phyloP scores from a whole-genome alignment of 2,113 vertebrate genomes.

The Xenus cinereus region DNA sequence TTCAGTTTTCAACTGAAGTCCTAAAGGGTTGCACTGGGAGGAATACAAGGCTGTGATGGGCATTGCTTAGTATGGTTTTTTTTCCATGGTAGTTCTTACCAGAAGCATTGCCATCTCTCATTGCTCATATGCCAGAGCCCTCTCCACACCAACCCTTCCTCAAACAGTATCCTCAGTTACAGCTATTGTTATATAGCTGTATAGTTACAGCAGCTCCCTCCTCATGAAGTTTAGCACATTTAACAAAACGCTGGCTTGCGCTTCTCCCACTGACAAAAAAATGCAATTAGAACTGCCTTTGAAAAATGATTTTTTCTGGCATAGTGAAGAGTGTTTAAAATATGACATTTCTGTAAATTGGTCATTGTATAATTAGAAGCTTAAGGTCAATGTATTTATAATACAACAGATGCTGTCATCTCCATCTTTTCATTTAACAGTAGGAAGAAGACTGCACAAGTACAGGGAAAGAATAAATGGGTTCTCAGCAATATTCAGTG shows the following conservation, averaged over 20 bases:
- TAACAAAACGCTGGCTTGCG: slow-evolving; percentile 7
- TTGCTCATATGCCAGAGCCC: background rate
- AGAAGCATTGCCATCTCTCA: background rate
- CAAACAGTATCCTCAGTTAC: background rate
- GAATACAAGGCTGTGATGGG: background rate
- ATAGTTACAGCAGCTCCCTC: background rate
- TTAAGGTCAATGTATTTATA: slow-evolving; percentile 20
- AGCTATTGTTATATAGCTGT: background rate
- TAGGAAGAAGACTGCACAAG: background rate
- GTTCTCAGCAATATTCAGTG: background rate
- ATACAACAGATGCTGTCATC: background rate
- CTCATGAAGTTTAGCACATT: background rate
- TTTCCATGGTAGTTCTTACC: background rate
- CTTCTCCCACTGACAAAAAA: background rate
- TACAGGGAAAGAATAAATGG: background rate
- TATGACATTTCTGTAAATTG: slow-evolving; percentile 1
- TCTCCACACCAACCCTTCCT: background rate
- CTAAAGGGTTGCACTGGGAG: background rate
- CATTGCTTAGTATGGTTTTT: background rate
- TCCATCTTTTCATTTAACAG: background rate
- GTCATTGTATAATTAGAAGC: slow-evolving; percentile 10
- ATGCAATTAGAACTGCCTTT: background rate
- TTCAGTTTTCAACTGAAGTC: background rate
- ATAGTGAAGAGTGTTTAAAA: slow-evolving; percentile 35
- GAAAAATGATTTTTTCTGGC: background rate